Evolutionary conservation across 2,888 invertebrate species (phyloP), one percentile per base, ranked within the genome.

Genomic region (Allacma fusca): DNA sequence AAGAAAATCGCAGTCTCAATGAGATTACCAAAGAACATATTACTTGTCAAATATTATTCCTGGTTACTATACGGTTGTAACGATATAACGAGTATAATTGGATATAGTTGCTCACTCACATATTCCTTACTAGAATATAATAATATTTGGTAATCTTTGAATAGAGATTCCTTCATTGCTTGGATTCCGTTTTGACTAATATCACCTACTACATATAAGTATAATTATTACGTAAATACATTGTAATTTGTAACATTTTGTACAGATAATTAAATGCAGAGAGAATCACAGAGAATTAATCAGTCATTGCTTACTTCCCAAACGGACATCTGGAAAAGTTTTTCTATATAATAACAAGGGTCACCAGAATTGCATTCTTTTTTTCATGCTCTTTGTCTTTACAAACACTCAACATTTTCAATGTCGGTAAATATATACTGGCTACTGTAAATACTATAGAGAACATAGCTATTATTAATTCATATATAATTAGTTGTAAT

Each of bases 231-330:
- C 44, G 23, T 65, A 44, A 80, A 75, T 78, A 72, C 72, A 59
- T 62, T 72, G 59, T 72, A 59, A 72, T 72, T 72, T 72, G 72
- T 72, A 72, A 72, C 59, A 72, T 74, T 68, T 75, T 75, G 75
- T 75, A 75, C 75, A 75, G 62, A 72, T 62, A 72, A 72, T 75
- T 70, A 81, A 84, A 83, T 84, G 84, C 84, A 84, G 84, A 83
- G 83, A 84, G 84, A 83, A 82, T 82, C 82, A 83, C 82, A 83
- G 83, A 81, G 82, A 83, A 83, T 83, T 80, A 82, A 80, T 82
- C 81, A 81, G 79, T 81, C 80, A 77, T 34, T 44, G 24, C 74
- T 74, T 68, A 12, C 29, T 44, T 65, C 73, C 57, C 50, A 44
- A n/a, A 64, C n/a, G 50, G 50, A 23, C 72, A 13, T 40, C 62